Conservation (phyloP, 2,113 vertebrate genomes). For the Phasianus colchicus region DNA sequence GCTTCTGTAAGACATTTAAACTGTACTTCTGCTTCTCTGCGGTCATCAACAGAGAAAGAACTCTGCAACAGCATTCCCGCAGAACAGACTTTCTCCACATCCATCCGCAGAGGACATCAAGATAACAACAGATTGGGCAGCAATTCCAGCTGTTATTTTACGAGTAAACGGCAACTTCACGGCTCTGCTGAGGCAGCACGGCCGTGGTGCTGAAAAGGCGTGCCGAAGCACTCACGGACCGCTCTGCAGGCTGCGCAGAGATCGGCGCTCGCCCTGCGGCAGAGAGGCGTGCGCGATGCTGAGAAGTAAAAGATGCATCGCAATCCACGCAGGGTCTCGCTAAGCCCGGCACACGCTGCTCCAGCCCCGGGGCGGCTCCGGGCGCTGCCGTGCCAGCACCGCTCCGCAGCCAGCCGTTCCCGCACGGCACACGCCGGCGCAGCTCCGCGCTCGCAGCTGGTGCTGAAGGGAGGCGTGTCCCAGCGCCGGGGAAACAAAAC, state of each 20-base stretch:
- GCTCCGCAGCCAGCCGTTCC: neutral
- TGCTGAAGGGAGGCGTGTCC: neutral
- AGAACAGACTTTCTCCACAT: neutral
- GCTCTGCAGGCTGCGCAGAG: neutral
- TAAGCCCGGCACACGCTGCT: neutral
- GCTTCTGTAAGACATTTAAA: constrained; percentile 12
- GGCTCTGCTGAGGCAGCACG: neutral
- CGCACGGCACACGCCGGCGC: neutral
- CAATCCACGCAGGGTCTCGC: neutral
- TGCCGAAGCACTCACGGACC: neutral
- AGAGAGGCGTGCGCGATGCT: fast-evolving
- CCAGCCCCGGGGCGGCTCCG: neutral
- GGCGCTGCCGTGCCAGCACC: neutral
- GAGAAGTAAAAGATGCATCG: neutral
- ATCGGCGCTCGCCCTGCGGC: neutral
- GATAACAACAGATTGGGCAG: neutral
- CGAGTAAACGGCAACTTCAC: neutral
- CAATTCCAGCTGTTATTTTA: neutral
- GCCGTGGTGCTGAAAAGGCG: neutral
- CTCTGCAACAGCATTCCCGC: fast-evolving
- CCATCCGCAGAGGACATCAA: neutral
- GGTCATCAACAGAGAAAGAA: constrained; percentile 32
- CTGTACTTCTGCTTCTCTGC: neutral
- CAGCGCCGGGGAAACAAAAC: neutral
- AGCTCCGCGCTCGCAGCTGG: neutral